phyloP scores from a whole-genome alignment of 2,797 vertebrate genomes.

The Sebastes vulpes region DNA sequence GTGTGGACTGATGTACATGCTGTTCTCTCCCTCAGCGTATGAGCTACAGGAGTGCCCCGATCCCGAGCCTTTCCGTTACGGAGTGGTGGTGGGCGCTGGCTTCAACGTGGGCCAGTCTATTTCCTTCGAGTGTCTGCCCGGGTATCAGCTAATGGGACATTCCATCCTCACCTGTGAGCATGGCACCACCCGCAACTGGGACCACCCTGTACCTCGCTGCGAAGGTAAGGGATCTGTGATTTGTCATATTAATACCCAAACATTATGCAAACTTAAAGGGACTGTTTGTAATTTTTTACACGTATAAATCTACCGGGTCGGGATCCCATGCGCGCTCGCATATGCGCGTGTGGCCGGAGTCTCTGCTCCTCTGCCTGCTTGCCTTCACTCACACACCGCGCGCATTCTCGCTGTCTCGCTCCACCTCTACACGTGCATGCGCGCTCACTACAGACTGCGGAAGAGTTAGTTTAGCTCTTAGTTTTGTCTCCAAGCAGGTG shows the following conservation, averaged over 20 bases:
- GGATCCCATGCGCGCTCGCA: no score
- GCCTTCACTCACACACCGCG: no score
- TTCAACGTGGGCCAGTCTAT: conserved; percentile 98
- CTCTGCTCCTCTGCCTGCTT: no score
- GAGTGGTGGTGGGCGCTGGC: conserved; percentile 94
- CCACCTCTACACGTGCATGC: no score
- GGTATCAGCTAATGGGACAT: conserved; percentile 93
- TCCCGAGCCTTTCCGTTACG: conserved; percentile 94
- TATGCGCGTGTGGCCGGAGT: no score
- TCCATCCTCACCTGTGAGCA: conserved; percentile 97
- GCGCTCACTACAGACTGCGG: no score
- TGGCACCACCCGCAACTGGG: conserved; percentile 97
- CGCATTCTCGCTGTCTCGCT: no score
- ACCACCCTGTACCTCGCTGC: conserved; percentile 94
- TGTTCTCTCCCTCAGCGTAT: conserved; percentile 74
- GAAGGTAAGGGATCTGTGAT: conserved; percentile 88
- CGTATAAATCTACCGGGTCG: no score
- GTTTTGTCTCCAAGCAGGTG: no score
- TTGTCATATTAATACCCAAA: background rate
- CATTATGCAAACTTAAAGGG: background rate
- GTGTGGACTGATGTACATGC: background rate
- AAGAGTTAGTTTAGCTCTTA: no score
- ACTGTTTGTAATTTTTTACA: no score
- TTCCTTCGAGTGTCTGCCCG: conserved; percentile 96
- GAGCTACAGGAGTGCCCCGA: conserved; percentile 97